These are phyloP conservation scores for Cnemophilus loriae DNA, from an alignment of 2,113 vertebrate genomes.

Conservation along the genomic window DNA sequence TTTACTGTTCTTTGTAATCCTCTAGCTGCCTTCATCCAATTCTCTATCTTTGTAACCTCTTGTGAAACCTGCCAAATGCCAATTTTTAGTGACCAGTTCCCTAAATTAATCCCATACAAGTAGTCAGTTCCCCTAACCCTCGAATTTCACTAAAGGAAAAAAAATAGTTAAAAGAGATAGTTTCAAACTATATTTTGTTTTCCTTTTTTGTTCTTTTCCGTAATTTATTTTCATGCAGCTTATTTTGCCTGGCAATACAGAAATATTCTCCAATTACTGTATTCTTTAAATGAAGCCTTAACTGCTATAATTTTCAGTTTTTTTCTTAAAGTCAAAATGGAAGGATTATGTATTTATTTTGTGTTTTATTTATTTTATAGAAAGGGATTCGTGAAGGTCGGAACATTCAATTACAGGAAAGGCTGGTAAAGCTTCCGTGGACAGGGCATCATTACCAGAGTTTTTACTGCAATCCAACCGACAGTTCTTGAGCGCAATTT, in stretches of 20 bases:
- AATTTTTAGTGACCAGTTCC: not conserved
- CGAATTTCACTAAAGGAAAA: not conserved
- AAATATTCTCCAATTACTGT: slow-evolving; percentile 39
- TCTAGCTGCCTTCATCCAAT: not conserved
- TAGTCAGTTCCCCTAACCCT: not conserved
- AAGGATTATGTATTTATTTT: not conserved
- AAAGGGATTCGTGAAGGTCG: slow-evolving; percentile 26
- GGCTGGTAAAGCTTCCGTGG: not conserved
- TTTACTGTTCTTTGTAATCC: not conserved
- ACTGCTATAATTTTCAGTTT: slow-evolving; percentile 25
- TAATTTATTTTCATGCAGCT: not conserved
- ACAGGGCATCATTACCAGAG: slow-evolving; percentile 33
- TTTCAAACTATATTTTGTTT: not conserved
- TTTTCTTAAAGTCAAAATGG: slow-evolving; percentile 11
- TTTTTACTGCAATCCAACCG: slow-evolving; percentile 46
- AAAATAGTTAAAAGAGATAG: not conserved
- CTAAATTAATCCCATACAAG: not conserved
- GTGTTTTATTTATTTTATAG: slow-evolving; percentile 22
- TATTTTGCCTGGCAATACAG: not conserved
- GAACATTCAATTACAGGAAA: slow-evolving; percentile 34
- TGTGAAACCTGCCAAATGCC: not conserved
- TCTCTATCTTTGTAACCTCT: not conserved
- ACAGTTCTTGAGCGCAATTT: slow-evolving; percentile 37
- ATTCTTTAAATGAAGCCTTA: slow-evolving; percentile 40
- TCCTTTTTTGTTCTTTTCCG: not conserved